Base-by-base conservation (phyloP, 2,113 vertebrate species). In the Lepus americanus region DNA sequence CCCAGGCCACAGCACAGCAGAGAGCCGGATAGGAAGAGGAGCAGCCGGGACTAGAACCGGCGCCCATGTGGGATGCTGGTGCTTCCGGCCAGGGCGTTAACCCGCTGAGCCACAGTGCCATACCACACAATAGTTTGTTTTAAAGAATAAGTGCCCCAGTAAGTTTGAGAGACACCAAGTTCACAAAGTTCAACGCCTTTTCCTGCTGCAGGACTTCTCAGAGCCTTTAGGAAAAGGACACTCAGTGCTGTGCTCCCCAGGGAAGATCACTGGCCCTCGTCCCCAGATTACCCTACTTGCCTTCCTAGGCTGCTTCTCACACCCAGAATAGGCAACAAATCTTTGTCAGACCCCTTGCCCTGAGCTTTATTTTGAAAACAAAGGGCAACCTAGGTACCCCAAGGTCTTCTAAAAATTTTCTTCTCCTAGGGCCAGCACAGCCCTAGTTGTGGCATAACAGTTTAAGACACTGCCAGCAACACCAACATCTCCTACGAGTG, bases 301-400 rank as follows among this genome's bases (percentile, higher is more conserved):
- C 44, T 91, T 55, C 63, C 44, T 29, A 17, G 51, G 49, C 76
- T 61, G 63, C 74, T 49, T 49, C 31, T 76, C 51, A 69, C 10
- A 73, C 63, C 53, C 20, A 19, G 23, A 89, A 84, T 29, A 90
- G n/a, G 55, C 63, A 74, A 31, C 22, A 94, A 83, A 64, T 39
- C 79, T 92, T 85, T 44, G n/a, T 81, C 29, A 73, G 80, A 87
- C 3, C 53, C n/a, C 4, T 92, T 33, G 29, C 72, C 17, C 39
- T 87, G 36, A 59, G 67, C 81, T 96, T 96, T 76, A 63, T 84
- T 85, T 92, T 94, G 19, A 90, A 88, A 90, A 79, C 82, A 87
- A 91, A 89, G 44, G 13, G 83, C 67, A 92, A 39, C 72, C 22
- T n/a, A 80, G 29, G 36, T 73, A 64, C 49, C n/a, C n/a, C 29